phyloP scores from a whole-genome alignment of 2,888 invertebrate genomes.

The Neoscelio sp. region DNA sequence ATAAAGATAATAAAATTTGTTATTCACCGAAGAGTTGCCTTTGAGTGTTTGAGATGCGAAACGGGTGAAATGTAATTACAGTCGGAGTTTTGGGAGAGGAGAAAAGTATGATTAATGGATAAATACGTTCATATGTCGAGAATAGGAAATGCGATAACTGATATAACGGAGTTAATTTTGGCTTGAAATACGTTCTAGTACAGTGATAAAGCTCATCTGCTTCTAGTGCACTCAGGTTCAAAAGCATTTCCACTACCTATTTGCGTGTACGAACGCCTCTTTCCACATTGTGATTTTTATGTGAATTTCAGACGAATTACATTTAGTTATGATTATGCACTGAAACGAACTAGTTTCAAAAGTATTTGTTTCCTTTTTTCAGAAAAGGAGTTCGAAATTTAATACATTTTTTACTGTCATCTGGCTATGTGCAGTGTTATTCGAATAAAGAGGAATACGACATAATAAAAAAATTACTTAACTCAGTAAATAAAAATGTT shows the following conservation, averaged over 20 bases:
- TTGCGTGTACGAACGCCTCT: slow-evolving; percentile 45
- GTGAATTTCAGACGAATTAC: slow-evolving; percentile 17
- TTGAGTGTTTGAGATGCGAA: no score
- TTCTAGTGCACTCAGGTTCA: slow-evolving; percentile 35
- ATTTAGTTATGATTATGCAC: slow-evolving; percentile 1
- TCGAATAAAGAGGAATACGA: no score
- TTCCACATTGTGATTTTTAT: slow-evolving; percentile 37
- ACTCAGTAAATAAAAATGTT: no score
- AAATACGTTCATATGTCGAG: not conserved
- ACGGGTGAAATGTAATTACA: no score
- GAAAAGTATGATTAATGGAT: not conserved
- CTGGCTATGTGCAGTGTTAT: no score
- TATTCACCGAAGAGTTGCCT: no score
- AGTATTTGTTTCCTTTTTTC: no score
- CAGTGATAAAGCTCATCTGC: slow-evolving; percentile 48
- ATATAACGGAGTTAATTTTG: slow-evolving; percentile 50
- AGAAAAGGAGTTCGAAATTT: no score
- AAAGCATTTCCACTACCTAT: slow-evolving; percentile 31
- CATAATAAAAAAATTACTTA: no score
- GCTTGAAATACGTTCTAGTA: slow-evolving; percentile 35
- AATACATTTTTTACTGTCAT: no score
- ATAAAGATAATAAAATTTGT: no score
- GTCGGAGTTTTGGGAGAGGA: no score
- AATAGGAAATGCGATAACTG: slow-evolving; percentile 33
- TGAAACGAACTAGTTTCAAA: slow-evolving; percentile 17